These are phyloP conservation scores for Dermochelys coriacea DNA, from an alignment of 2,797 vertebrate genomes.

Conservation along the genomic window DNA sequence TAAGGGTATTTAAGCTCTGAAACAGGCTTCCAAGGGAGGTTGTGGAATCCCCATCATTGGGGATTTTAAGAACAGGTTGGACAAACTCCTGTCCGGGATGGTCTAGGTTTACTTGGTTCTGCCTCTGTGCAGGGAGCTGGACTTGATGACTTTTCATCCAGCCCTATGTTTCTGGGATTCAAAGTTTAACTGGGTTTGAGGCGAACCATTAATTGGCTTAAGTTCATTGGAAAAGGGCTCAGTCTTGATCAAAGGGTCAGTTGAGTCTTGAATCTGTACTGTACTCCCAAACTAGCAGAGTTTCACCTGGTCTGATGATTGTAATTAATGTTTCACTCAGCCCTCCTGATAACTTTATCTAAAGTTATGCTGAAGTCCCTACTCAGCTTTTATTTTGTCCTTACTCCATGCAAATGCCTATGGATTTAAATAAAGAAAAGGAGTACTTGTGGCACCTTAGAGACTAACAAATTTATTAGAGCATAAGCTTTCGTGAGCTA, in stretches of 20 bases:
- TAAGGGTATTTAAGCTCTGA: neutral
- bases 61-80: neutral
- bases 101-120: neutral
- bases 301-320: neutral
- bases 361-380: neutral
- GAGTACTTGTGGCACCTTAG: no score
- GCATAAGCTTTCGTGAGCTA: no score
- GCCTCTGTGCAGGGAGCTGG: neutral
- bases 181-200: neutral
- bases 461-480: no score
- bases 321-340: neutral
- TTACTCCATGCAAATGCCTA: neutral
- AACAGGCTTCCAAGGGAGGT: neutral
- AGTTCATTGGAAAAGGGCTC: neutral
- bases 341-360: neutral
- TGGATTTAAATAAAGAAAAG: neutral
- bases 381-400: neutral
- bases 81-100: neutral
- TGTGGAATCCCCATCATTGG: neutral
- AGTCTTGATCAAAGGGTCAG: no score
- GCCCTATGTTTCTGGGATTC: neutral
- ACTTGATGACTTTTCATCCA: neutral
- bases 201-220: neutral
- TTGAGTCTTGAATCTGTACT: neutral
- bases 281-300: neutral